A percentile compares a stretch with the other conserved stretches of the same genome.
Evolutionary conservation across 2,113 vertebrate species (phyloP).

Genomic region (Montifringilla adamsi): DNA sequence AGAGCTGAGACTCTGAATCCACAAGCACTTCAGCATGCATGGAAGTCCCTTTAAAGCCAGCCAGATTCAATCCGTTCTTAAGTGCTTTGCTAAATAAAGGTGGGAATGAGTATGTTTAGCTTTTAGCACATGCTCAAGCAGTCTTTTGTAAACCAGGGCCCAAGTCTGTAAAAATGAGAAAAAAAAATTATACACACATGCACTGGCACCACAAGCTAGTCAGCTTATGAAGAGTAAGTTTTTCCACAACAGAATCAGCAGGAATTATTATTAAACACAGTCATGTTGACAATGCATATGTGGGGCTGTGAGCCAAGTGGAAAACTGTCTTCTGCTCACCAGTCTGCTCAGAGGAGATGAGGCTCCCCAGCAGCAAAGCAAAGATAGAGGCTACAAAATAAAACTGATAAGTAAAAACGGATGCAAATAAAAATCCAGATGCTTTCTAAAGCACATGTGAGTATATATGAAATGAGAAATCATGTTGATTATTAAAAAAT

Average conservation of each 20-base stretch:
- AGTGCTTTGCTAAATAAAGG: constrained; percentile 9
- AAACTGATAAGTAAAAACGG: background rate
- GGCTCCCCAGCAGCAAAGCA: background rate
- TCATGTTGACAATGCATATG: constrained; percentile 23
- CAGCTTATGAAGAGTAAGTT: constrained; percentile 42
- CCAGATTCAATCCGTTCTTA: background rate
- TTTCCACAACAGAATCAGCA: constrained; percentile 65
- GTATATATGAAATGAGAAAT: background rate
- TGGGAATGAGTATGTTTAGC: constrained; percentile 11
- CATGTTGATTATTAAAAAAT: background rate
- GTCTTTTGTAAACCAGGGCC: background rate
- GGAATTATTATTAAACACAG: constrained; percentile 60
- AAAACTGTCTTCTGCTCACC: constrained; percentile 23
- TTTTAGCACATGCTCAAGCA: background rate
- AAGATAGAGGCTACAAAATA: background rate
- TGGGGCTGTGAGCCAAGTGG: constrained; percentile 23
- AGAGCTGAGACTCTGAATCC: background rate
- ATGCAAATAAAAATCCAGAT: background rate
- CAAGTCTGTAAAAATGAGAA: background rate
- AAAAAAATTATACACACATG: constrained; percentile 21
- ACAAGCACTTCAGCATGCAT: background rate
- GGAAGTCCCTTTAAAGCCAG: background rate
- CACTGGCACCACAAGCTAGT: constrained; percentile 27
- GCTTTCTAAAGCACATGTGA: background rate
- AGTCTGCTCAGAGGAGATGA: background rate